Evolutionary conservation across 2,797 vertebrate genomes (phyloP).

Genomic region (Erethizon dorsatum): DNA sequence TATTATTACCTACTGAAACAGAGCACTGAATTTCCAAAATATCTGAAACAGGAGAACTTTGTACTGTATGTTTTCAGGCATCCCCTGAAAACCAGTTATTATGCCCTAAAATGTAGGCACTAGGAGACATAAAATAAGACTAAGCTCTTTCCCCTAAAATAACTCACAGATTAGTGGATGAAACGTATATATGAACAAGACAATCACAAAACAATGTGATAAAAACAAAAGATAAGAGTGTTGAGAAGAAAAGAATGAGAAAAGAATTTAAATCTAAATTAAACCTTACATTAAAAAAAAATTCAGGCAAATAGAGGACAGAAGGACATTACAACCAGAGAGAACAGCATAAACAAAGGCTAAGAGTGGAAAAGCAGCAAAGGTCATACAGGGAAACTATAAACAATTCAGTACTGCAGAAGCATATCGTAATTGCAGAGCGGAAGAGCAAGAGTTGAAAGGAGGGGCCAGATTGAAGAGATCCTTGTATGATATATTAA

Average conservation of each 20-base stretch:
- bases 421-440: not conserved
- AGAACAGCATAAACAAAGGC: not conserved
- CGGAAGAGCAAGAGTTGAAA: not conserved
- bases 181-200: not conserved
- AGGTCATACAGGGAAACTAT: not conserved
- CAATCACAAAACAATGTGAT: not conserved
- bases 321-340: not conserved
- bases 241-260: not conserved
- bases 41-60: conserved; percentile 15
- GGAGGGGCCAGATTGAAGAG: not conserved
- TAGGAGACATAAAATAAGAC: not conserved
- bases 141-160: not conserved
- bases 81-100: conserved; percentile 25
- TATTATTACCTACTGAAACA: not conserved
- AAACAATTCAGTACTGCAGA: not conserved
- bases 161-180: not conserved
- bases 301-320: not conserved
- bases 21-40: conserved; percentile 13
- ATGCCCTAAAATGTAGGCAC: not conserved
- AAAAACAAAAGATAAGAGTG: not conserved
- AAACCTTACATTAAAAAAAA: not conserved
- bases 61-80: not conserved
- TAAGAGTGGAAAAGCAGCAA: not conserved
- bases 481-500: not conserved
- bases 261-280: conserved; percentile 47